Base-by-base conservation (phyloP, 2,888 invertebrate species). In the Plutella xylostella region DNA sequence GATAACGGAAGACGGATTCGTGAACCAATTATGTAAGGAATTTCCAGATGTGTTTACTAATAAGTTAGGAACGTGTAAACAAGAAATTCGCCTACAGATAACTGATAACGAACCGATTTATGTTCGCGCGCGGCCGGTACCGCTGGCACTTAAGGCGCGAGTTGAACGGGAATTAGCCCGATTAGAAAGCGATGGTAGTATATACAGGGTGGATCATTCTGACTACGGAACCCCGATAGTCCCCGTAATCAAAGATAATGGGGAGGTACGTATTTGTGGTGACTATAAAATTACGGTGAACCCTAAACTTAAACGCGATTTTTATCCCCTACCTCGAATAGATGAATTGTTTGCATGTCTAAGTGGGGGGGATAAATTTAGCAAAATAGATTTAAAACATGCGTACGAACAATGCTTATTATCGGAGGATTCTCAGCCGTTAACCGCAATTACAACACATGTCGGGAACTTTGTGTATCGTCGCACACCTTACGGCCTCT, bases 131-230 rank as follows among this genome's bases (percentile, higher is more conserved):
- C 7, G 33, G 14, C 33, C 7, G 14, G n/a, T 33, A 33, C 33
- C 33, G 4, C 14, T 33, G 14, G 33, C 33, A n/a, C 14, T 33
- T 4, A 33, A 14, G 14, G 33, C 11, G 4, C 11, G 33, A n/a
- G 33, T 12, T 4, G 33, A 33, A 33, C 11, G 14, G n/a, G 11
- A n/a, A 33, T 9, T 5, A 11, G n/a, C n/a, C n/a, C 33, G 59
- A 1, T 43, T 61, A 30, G 51, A 54, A 37, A 42, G 45, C 18
- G 56, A 53, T 35, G 52, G 48, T 19, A 46, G 48, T 7, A 56
- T 61, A 19, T 50, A 51, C 30, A 48, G 47, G n/a, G 55, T 60
- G 0, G 57, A 57, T 4, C 28, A 48, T 5, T 59, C 57, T 0
- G 57, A 57, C 11, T 57, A 55, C 39, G 58, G 55, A 6, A 61